Base-by-base conservation (phyloP, 2,888 invertebrate genomes). In the Megaustenia siamemsis region DNA sequence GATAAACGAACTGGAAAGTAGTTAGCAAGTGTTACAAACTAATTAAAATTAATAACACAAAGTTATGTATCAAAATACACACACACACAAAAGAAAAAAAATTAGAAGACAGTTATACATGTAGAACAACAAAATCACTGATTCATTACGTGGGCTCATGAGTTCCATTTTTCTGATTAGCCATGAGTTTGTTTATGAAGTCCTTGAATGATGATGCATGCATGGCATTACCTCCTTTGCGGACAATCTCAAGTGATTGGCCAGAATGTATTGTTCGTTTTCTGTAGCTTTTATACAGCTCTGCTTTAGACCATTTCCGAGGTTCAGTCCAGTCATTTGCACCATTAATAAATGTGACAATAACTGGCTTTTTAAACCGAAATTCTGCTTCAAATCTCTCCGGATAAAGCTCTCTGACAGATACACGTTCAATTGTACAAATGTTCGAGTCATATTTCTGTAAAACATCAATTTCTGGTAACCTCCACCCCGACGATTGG, bases 261-360 rank as follows among this genome's bases (percentile, higher is more conserved):
- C 93, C 93, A 21, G 90, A 89, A 60, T 87, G 71, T 2, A 92
- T 87, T 21, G 85, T 83, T 91, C 91, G 91, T 40, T 90, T 81
- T 21, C 92, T 91, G 85, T 93, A 92, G 2, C 32, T 60, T 28
- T 71, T 77, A 15, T 45, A 28, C 49, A 78, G 53, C 38, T 60
- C 68, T n/a, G 6, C 24, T 69, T 43, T 89, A 5, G 90, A 89
- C 92, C 92, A 93, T 68, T 86, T 86, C 2, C 69, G 76, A 1
- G 90, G 89, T n/a, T 89, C 85, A 8, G 91, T 92, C 93, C 93
- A 93, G 56, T 89, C 91, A 28, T 81, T 71, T 18, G 92, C 91
- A 24, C 92, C 92, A 82, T 90, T 88, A 40, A 84, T 82, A 87
- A 93, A 93, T n/a, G 84, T 87, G 10, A 93, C 85, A 66, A 93